Evolutionary conservation across 2,797 vertebrate genomes (phyloP).

Genomic region (Enteromius paludinosus): DNA sequence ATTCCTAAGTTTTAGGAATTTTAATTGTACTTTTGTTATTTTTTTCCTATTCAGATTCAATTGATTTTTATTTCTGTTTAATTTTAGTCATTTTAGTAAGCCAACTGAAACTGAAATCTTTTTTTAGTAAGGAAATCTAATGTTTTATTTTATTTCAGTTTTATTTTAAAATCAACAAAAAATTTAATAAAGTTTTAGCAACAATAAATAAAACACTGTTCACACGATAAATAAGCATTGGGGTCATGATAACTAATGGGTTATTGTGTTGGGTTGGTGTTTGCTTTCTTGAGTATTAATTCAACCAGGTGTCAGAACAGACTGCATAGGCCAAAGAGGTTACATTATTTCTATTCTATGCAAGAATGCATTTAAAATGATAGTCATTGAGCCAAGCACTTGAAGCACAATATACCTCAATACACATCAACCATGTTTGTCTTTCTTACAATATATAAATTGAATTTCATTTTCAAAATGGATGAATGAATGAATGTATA

Average conservation of each 20-base stretch:
- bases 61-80: background rate
- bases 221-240: no score
- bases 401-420: background rate
- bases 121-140: background rate
- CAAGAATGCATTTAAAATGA: background rate
- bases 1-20: background rate
- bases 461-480: background rate
- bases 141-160: background rate
- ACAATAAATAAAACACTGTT: background rate
- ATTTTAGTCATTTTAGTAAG: background rate
- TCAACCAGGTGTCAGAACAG: constrained; percentile 10
- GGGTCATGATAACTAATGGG: background rate
- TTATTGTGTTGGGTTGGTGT: background rate
- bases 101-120: background rate
- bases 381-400: background rate
- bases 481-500: background rate
- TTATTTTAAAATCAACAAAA: background rate
- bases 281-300: background rate
- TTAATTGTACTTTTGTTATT: background rate
- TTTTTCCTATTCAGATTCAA: background rate
- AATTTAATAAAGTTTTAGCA: background rate
- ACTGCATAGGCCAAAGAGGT: background rate
- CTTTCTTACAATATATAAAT: background rate
- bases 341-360: background rate
- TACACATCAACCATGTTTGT: no score